Base-by-base conservation (phyloP, 1,140 invertebrate species). In the Panulirus ornatus region DNA sequence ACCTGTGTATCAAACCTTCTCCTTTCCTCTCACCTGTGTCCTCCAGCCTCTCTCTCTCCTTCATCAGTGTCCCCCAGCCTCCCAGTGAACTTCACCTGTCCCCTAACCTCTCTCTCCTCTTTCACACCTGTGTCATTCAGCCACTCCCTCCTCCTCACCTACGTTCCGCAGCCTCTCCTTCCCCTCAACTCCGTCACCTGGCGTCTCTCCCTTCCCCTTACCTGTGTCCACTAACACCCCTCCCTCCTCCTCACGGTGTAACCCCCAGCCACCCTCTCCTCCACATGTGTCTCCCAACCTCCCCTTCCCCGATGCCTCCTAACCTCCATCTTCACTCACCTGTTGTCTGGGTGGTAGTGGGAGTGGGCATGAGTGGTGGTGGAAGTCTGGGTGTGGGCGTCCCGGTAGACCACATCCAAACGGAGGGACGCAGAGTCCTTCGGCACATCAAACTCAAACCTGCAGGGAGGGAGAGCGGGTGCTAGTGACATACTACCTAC, bases 391-490 rank as follows among this genome's bases (percentile, higher is more conserved):
- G 36, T 14, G 0, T 82, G 42, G 3, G 36, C 47, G 30, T 89
- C 87, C 0, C 54, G 73, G 85, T 91, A 84, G 66, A 42, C 63
- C 2, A 88, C 54, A 51, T 87, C 85, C 34, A 91, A 40, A 30
- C 8, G 63, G 22, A 91, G 27, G 38, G 19, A 73, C 19, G 76
- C 71, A 1, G 78, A 86, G 30, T 90, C 83, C 63, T 84, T 36
- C 19, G 92, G 91, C 8, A 84, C 84, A 9, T 79, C 91, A n/a
- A 92, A 40, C 47, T 89, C 38, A 79, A 91, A 92, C 16, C 84
- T 84, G 44, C 47, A 19, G 27, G 16, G 19, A 38, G 63, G 36
- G 70, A 76, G 14, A 47, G n/a, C 14, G 38, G 22, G 19, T n/a
- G 22, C 11, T 58, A 58, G 22, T 11, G 51, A 22, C 11, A 58